A percentile compares a stretch with the other conserved stretches of the same genome.
phyloP scores from a whole-genome alignment of 2,113 vertebrate genomes.

The Montifringilla adamsi region DNA sequence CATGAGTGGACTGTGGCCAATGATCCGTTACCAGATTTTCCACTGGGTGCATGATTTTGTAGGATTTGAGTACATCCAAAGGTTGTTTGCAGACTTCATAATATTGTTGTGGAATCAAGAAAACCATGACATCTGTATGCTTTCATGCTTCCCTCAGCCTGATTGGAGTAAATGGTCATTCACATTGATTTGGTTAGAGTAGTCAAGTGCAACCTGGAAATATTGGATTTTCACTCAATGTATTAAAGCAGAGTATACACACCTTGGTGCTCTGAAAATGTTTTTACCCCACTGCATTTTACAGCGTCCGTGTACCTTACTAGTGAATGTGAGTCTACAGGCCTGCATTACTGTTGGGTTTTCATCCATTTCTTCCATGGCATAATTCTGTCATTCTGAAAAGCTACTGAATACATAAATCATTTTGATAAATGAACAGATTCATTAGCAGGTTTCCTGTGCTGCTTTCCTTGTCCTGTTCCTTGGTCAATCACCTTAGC shows the following conservation, averaged over 20 bases:
- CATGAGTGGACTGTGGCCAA: not conserved
- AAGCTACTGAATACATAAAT: not conserved
- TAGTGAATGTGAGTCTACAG: not conserved
- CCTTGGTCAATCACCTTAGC: not conserved
- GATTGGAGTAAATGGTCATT: not conserved
- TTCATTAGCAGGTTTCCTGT: not conserved
- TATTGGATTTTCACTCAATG: not conserved
- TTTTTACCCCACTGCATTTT: not conserved
- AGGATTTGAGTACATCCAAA: constrained; percentile 4
- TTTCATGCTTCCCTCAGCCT: not conserved
- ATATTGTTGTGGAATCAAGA: not conserved
- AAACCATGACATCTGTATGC: not conserved
- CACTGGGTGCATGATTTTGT: not conserved
- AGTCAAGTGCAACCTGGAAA: not conserved
- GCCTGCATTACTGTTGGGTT: not conserved
- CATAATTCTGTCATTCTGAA: not conserved
- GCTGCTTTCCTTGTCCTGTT: not conserved
- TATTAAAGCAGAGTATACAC: constrained; percentile 15
- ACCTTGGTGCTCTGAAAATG: constrained; percentile 6
- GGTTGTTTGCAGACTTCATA: not conserved
- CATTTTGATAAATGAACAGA: not conserved
- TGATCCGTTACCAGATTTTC: not conserved
- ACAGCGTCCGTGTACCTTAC: not conserved
- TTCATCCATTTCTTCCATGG: not conserved
- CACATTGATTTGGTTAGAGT: not conserved